These are phyloP conservation scores for Pollenia griseotomentosa DNA, from an alignment of 2,888 invertebrate species.

Conservation along the genomic window DNA sequence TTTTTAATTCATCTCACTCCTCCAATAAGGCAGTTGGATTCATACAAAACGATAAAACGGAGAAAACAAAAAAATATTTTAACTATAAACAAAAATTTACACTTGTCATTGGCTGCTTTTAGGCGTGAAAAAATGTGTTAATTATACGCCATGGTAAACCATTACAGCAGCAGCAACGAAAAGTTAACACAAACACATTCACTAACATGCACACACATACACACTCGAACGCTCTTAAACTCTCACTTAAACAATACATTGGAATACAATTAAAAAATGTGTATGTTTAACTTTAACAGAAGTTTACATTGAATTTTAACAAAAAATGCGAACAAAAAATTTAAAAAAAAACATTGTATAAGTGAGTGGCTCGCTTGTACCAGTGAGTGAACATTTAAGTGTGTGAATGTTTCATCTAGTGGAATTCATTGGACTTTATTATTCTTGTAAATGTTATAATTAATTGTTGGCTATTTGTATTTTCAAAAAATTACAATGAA, in stretches of 20 bases:
- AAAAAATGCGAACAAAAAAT: background rate
- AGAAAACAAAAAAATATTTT: background rate
- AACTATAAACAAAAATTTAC: slow-evolving; percentile 52
- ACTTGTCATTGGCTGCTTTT: slow-evolving; percentile 63
- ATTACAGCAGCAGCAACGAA: slow-evolving; percentile 28
- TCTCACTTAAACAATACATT: slow-evolving; percentile 25
- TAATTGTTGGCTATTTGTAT: slow-evolving; percentile 58
- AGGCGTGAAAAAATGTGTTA: slow-evolving; percentile 69
- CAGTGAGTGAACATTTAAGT: background rate
- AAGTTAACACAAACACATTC: slow-evolving; percentile 29
- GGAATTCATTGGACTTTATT: slow-evolving; percentile 46
- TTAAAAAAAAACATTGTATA: background rate
- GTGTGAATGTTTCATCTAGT: slow-evolving; percentile 26
- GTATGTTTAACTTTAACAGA: slow-evolving; percentile 35
- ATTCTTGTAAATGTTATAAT: slow-evolving; percentile 60
- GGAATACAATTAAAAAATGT: slow-evolving; percentile 51
- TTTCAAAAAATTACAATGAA: slow-evolving; percentile 40
- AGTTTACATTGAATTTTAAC: slow-evolving; percentile 8
- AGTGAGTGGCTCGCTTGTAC: background rate
- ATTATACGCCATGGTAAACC: slow-evolving; percentile 65
- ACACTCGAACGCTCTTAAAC: background rate
- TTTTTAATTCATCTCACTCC: background rate
- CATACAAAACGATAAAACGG: slow-evolving; percentile 3
- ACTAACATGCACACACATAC: background rate
- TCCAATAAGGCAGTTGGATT: background rate